Evolutionary conservation across 2,113 vertebrate genomes (phyloP), one percentile per base, ranked within the genome.

Genomic region (Myxocyprinus asiaticus): DNA sequence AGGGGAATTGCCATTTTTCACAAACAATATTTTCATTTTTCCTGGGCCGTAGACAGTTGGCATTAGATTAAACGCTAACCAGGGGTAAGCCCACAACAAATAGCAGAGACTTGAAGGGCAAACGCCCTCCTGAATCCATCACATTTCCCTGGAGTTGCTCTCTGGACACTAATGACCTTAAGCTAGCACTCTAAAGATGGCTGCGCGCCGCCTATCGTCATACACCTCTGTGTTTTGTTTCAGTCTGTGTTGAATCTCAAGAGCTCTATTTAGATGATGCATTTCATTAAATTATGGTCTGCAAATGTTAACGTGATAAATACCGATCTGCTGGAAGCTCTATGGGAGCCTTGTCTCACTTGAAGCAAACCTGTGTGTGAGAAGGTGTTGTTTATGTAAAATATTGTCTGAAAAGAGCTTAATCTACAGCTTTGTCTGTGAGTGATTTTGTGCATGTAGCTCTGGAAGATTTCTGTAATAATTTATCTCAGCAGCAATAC

Each of bases 101-200:
- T 88, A 88, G 89, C 89, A 47, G 82, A 82, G 56, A 87, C 87
- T 91, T 93, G 92, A 93, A 92, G 92, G 90, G 91, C 91, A 93
- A 93, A 92, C 88, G 88, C 89, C 90, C 88, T 80, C 86, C 89
- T 90, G 91, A 90, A 92, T 90, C 90, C 89, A 92, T 93, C 92
- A 92, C 56, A 53, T 79, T 47, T 69, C 50, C 58, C 73, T 6
- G 3, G 68, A 62, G 68, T 63, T 71, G 43, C 33, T 64, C 15
- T 17, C 9, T 45, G 87, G 86, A 90, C 87, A 83, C 84, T 90
- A 89, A 90, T 90, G 89, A 93, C 91, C 91, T 92, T 91, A 91
- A 88, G 89, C 90, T 90, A 87, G 86, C 87, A 87, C 87, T 86
- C 85, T 90, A 88, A 90, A 87, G 86, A 90, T 83, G 84, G 76